phyloP scores from a whole-genome alignment of 1,140 invertebrate genomes.

The Bombus waltoni region DNA sequence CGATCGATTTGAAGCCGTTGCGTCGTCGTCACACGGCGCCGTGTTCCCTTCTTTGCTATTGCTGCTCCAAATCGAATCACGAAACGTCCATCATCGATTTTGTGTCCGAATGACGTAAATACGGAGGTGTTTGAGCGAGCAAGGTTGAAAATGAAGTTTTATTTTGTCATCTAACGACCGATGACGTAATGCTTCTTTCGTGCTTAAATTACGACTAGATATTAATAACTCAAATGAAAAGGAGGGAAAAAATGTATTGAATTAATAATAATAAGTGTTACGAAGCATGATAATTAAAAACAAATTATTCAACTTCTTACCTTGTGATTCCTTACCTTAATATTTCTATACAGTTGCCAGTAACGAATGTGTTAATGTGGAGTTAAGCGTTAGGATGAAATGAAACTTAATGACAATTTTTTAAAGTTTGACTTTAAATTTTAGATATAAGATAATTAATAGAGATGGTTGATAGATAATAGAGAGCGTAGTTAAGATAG shows the following conservation, averaged over 20 bases:
- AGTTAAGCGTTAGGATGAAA: neutral
- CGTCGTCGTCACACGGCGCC: slow-evolving; percentile 29
- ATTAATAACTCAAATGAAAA: neutral
- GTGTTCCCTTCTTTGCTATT: neutral
- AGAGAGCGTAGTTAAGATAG: no score
- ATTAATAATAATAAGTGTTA: neutral
- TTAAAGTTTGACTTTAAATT: neutral
- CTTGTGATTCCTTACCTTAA: neutral
- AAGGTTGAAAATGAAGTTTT: neutral
- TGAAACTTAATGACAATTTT: neutral
- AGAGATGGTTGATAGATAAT: no score
- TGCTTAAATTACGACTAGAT: neutral
- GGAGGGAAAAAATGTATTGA: neutral
- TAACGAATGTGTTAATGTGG: neutral
- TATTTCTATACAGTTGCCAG: neutral
- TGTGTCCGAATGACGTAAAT: neutral
- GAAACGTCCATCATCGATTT: neutral
- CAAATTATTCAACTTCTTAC: neutral
- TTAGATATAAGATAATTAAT: no score
- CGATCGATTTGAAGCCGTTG: slow-evolving; percentile 52
- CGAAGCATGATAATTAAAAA: neutral
- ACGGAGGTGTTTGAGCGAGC: no score
- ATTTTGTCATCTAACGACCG: neutral
- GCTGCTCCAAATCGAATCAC: neutral
- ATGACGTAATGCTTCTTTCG: neutral